Evolutionary conservation across 2,113 vertebrate genomes (phyloP).

Genomic region (Pseudorectes ferrugineus): DNA sequence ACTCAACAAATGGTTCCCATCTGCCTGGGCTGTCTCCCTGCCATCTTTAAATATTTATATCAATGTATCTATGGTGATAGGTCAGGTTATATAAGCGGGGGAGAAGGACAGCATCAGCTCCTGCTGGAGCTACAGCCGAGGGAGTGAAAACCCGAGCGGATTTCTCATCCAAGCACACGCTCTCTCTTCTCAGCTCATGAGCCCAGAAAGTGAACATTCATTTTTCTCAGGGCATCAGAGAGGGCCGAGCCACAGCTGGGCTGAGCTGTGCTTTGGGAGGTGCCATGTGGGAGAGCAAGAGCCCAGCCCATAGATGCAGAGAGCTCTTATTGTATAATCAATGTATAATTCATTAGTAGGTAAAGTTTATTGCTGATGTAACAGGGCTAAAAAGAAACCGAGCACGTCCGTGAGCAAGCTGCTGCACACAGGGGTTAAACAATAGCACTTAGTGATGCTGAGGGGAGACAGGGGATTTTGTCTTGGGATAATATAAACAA

Average conservation of each 20-base stretch:
- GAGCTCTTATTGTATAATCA: slow-evolving; percentile 10
- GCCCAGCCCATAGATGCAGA: neutral
- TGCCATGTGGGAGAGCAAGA: neutral
- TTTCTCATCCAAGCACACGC: neutral
- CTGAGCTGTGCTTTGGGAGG: neutral
- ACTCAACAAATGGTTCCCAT: neutral
- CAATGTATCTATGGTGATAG: slow-evolving; percentile 43
- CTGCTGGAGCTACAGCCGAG: neutral
- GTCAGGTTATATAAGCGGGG: neutral
- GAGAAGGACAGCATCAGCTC: neutral
- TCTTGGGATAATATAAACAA: neutral
- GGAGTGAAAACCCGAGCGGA: neutral
- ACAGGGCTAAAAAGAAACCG: neutral
- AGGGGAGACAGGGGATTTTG: neutral
- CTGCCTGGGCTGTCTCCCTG: neutral
- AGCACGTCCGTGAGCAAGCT: neutral
- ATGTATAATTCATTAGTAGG: slow-evolving; percentile 57
- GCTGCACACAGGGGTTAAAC: neutral
- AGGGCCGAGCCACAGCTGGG: neutral
- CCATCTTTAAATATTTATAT: slow-evolving; percentile 58
- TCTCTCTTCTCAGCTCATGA: neutral
- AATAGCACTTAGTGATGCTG: neutral
- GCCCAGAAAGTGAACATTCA: neutral
- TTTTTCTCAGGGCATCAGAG: neutral
- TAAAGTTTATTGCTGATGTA: neutral